Base-by-base conservation (phyloP, 2,113 vertebrate species). In the Calyptommatus sinebrachiatus region DNA sequence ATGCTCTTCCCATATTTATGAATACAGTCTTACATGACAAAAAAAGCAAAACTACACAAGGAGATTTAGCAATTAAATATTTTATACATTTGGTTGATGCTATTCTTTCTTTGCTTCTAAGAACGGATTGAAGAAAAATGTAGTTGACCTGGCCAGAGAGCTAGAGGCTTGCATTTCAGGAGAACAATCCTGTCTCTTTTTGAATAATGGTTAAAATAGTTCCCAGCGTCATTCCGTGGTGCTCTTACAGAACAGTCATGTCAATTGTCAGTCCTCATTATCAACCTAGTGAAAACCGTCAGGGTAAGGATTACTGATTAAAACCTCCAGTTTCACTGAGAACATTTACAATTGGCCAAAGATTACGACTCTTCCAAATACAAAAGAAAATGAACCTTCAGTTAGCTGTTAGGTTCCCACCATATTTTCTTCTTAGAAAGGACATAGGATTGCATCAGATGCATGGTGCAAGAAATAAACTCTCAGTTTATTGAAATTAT, bases 361-460 rank as follows among this genome's bases (percentile, higher is more conserved):
- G 73, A 75, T 83, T 84, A 67, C 76, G 83, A 76, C 1, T 77
- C 46, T 63, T 82, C 73, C 46, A 31, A 0, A 1, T 66, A 79
- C 75, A 81, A 86, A 88, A 85, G 73, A 79, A 88, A 86, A 4
- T 67, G 85, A 79, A 72, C 78, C 75, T 10, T 28, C 24, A 82
- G 2, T 12, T 20, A 76, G 77, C 82, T 80, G 89, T 57, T n/a
- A 35, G 46, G 71, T 67, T 35, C 73, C 86, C 77, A 71, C 71
- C 83, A 31, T 78, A 50, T 45, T 70, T 85, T 80, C 76, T 86
- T 75, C 65, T 68, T 87, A 57, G 35, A 41, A 41, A 41, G 5
- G 35, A 26, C 80, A 22, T 21, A 62, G 35, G 26, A 68, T 26
- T 66, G 63, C 10, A 29, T 5, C 50, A 80, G 26, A 24, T 29